Evolutionary conservation across 2,888 invertebrate species (phyloP).

Genomic region (Leucozona laternaria): DNA sequence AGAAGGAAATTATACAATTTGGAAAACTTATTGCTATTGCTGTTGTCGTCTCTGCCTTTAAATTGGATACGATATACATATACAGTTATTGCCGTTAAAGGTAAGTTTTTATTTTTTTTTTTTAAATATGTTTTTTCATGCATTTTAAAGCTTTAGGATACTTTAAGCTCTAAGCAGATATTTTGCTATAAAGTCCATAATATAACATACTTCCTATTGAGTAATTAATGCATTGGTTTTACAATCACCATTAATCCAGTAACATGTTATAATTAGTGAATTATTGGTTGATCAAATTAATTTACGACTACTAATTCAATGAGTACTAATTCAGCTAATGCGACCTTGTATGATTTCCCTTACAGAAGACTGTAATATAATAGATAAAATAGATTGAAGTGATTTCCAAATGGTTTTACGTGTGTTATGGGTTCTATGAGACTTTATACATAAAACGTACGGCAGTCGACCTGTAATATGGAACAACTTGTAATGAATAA

Average conservation of each 20-base stretch:
- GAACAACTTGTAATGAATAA: too few relatives aligned
- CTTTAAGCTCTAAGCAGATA: too few relatives aligned
- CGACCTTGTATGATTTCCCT: background rate
- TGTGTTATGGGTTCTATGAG: background rate
- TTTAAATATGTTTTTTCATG: background rate
- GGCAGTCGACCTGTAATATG: too few relatives aligned
- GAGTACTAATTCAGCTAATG: too few relatives aligned
- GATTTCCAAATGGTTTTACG: background rate
- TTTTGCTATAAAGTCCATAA: background rate
- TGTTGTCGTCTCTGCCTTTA: conserved; percentile 17
- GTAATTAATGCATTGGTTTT: background rate
- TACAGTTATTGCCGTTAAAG: conserved; percentile 38
- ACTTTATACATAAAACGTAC: background rate
- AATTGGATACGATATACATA: conserved; percentile 54
- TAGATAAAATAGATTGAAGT: background rate
- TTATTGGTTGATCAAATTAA: background rate
- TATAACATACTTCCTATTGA: too few relatives aligned
- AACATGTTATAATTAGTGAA: background rate
- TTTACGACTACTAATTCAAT: background rate
- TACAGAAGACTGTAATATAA: background rate
- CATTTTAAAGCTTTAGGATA: background rate
- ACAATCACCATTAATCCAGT: background rate
- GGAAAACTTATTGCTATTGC: background rate
- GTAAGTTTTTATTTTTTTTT: conserved; percentile 39
- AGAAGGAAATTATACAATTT: background rate